A percentile compares a stretch with the other conserved stretches of the same genome.
These are phyloP conservation scores for Halesus radiatus DNA, from an alignment of 1,140 invertebrate genomes.

Conservation along the genomic window DNA sequence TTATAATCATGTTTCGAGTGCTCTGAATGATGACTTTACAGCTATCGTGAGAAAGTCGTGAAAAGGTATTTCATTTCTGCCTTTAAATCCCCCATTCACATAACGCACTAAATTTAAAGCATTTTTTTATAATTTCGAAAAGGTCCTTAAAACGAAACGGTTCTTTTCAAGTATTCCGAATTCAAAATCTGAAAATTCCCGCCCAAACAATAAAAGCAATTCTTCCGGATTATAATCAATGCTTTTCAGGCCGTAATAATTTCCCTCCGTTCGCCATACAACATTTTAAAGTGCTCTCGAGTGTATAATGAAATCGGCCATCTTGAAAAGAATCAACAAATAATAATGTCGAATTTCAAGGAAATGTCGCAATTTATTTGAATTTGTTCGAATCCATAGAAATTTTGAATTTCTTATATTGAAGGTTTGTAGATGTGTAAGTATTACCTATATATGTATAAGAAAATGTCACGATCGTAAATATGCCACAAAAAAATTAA, in stretches of 20 bases:
- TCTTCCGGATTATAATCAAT: slow-evolving; percentile 22
- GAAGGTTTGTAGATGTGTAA: no score
- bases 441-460: no score
- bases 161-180: background rate
- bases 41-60: no score
- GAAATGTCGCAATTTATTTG: slow-evolving; percentile 11
- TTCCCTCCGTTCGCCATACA: background rate
- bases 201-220: slow-evolving; percentile 3
- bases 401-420: no score
- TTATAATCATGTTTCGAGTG: no score
- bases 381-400: background rate
- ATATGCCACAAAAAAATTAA: no score
- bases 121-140: background rate
- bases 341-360: background rate
- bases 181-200: background rate
- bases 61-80: no score
- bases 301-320: background rate
- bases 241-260: slow-evolving; percentile 6
- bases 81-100: no score
- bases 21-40: no score
- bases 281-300: slow-evolving; percentile 2
- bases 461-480: no score
- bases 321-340: slow-evolving; percentile 19
- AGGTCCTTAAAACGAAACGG: background rate
- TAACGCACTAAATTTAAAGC: background rate